phyloP scores from a whole-genome alignment of 1,140 invertebrate species.

The Dolichoris vasculosae region DNA sequence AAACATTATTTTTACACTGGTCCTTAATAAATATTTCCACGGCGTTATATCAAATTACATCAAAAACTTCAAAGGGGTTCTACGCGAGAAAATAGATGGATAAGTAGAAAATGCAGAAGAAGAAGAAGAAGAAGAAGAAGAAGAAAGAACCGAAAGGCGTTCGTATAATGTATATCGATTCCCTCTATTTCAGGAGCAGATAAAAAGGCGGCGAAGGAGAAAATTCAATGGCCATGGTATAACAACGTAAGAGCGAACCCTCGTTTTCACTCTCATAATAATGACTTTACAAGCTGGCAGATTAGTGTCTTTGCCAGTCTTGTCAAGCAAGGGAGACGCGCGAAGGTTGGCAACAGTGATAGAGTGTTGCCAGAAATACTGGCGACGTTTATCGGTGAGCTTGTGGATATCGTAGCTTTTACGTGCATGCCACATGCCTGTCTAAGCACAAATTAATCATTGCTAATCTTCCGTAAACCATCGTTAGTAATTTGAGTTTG shows the following conservation, averaged over 20 bases:
- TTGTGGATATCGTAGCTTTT: background rate
- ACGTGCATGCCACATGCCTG: background rate
- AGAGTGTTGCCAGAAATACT: background rate
- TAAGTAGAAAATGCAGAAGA: no score
- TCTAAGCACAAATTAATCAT: constrained; percentile 3
- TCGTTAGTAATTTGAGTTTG: background rate
- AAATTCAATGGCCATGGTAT: background rate
- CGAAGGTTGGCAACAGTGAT: background rate
- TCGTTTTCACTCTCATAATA: background rate
- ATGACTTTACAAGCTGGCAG: constrained; percentile 1
- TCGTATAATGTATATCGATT: background rate
- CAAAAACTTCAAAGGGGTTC: no score
- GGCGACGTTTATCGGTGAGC: background rate
- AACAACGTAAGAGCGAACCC: background rate
- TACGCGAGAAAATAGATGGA: no score
- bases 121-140: background rate
- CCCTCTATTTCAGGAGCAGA: background rate
- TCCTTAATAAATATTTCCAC: no score
- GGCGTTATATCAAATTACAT: no score
- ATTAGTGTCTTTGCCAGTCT: background rate
- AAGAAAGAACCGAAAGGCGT: background rate
- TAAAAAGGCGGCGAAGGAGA: background rate
- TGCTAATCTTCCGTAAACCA: background rate
- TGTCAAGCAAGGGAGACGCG: background rate
- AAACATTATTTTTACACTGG: no score